Evolutionary conservation across 2,888 invertebrate species (phyloP).

Genomic region (Aspidiotus rigidus): DNA sequence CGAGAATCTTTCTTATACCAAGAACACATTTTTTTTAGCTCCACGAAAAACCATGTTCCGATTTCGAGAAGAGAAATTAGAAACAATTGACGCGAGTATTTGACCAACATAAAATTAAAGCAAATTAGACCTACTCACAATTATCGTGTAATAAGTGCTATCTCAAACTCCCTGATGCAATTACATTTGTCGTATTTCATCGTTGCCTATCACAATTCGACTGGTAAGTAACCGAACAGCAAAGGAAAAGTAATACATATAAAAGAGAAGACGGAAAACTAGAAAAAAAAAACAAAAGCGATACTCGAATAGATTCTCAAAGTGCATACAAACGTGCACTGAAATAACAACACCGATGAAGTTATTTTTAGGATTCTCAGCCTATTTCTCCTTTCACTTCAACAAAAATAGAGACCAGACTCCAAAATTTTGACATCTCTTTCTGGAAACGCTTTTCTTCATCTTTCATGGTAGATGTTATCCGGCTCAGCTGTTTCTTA

Average conservation of each 20-base stretch:
- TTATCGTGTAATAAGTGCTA: no score
- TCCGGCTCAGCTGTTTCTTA: slow-evolving; percentile 14
- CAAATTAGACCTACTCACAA: no score
- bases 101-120: no score
- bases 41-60: no score
- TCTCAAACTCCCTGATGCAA: no score
- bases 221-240: background rate
- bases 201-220: background rate
- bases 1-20: no score
- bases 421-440: slow-evolving; percentile 29
- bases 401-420: slow-evolving; percentile 25
- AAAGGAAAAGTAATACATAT: background rate
- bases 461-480: slow-evolving; percentile 19
- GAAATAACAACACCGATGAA: no score
- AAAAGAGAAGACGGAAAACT: background rate
- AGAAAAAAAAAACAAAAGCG: background rate
- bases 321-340: background rate
- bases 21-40: no score
- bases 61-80: no score
- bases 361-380: background rate
- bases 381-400: slow-evolving; percentile 10
- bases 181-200: no score
- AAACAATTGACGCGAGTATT: no score
- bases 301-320: slow-evolving; percentile 1
- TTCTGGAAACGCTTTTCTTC: slow-evolving; percentile 25